These are phyloP conservation scores for Myotis vivesi DNA, from an alignment of 2,797 vertebrate species.

Conservation along the genomic window DNA sequence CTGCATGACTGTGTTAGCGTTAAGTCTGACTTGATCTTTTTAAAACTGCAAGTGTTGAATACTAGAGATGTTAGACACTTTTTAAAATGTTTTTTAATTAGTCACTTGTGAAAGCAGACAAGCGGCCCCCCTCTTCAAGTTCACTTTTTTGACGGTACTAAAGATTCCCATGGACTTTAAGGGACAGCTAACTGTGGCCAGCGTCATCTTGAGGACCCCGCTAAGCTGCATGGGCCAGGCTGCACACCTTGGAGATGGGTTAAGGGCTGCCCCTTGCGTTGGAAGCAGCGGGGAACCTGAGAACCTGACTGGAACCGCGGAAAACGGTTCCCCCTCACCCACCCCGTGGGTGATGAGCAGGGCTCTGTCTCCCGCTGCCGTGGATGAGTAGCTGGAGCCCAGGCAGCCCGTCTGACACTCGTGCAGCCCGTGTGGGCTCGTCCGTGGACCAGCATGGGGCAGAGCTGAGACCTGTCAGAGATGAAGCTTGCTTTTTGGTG, in stretches of 20 bases:
- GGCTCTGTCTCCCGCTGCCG: background rate
- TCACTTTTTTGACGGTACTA: conserved; percentile 79
- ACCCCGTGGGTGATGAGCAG: background rate
- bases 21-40: conserved; percentile 88
- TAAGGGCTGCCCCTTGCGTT: background rate
- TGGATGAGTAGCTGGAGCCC: background rate
- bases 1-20: conserved; percentile 91
- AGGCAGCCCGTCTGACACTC: background rate
- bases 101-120: conserved; percentile 80
- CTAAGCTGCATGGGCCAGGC: background rate
- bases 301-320: background rate
- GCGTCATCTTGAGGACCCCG: background rate
- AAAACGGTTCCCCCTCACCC: background rate
- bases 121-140: conserved; percentile 70
- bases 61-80: conserved; percentile 84
- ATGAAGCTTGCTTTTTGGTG: background rate
- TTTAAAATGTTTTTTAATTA: conserved; percentile 82
- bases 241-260: background rate
- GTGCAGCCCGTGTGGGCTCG: accelerated
- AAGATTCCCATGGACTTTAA: conserved; percentile 77
- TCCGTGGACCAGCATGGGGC: background rate
- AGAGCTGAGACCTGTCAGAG: background rate
- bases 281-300: background rate
- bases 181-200: conserved; percentile 83
- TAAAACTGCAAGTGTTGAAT: conserved; percentile 86